phyloP scores from a whole-genome alignment of 2,113 vertebrate species.

The Phyllostomus hastatus region DNA sequence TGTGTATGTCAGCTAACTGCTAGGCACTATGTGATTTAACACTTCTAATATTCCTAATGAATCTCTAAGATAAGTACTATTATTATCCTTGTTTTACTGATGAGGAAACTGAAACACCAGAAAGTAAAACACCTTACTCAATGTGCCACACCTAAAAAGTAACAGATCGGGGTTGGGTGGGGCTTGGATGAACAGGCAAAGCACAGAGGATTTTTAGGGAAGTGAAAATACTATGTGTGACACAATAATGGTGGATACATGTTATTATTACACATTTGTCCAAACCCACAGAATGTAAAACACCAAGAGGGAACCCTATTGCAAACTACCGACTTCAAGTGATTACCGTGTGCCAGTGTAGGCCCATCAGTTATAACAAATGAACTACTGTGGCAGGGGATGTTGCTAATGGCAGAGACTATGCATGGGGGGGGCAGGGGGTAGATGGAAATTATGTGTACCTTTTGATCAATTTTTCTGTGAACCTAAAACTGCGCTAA shows the following conservation, averaged over 20 bases:
- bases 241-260: neutral
- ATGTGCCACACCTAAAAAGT: neutral
- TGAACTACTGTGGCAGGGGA: too few species aligned
- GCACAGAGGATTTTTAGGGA: neutral
- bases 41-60: neutral
- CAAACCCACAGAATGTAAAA: neutral
- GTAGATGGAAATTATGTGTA: neutral
- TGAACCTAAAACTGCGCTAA: neutral
- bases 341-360: neutral
- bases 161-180: rapidly evolving
- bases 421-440: neutral
- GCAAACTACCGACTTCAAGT: neutral
- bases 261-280: neutral
- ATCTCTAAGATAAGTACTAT: neutral
- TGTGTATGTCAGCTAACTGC: neutral
- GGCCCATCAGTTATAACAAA: neutral
- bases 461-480: neutral
- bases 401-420: neutral
- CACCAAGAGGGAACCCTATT: neutral
- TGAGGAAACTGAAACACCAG: neutral
- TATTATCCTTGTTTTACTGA: neutral
- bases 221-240: neutral
- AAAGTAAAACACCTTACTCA: neutral
- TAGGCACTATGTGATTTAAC: neutral
- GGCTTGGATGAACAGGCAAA: neutral